Evolutionary conservation across 2,888 invertebrate genomes (phyloP).

Genomic region (Cheiracanthium punctorium): DNA sequence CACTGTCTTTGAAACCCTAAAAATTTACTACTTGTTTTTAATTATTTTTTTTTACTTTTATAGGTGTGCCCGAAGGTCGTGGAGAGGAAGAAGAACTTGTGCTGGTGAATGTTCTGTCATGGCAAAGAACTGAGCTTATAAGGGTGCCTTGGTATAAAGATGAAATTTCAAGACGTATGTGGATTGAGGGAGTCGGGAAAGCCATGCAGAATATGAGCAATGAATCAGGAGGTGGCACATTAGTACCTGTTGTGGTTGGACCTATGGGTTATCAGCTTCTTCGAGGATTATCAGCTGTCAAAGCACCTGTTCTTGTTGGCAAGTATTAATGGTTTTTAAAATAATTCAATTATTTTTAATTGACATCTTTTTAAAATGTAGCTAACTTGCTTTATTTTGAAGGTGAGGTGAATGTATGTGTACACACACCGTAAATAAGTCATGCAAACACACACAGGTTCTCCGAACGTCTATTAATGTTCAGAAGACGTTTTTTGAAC

Average conservation of each 20-base stretch:
- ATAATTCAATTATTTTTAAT: no score
- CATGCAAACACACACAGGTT: no score
- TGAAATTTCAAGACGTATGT: slow-evolving; percentile 67
- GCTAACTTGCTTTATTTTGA: no score
- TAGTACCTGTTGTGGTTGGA: slow-evolving; percentile 63
- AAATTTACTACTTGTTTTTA: no score
- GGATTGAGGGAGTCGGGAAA: slow-evolving; percentile 70
- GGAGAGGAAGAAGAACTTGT: slow-evolving; percentile 69
- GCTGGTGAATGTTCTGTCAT: slow-evolving; percentile 71
- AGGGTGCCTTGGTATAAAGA: slow-evolving; percentile 66
- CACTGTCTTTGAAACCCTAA: no score
- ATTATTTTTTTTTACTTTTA: neutral
- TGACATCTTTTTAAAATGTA: no score
- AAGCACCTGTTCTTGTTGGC: slow-evolving; percentile 61
- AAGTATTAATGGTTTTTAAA: neutral
- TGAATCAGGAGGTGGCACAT: slow-evolving; percentile 64
- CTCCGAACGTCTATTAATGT: no score
- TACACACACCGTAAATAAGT: no score
- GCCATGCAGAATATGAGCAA: slow-evolving; percentile 67
- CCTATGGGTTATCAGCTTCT: slow-evolving; percentile 70
- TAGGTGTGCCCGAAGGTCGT: slow-evolving; percentile 64
- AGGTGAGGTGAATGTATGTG: no score
- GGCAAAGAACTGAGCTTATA: slow-evolving; percentile 71
- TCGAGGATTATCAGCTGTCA: slow-evolving; percentile 61
- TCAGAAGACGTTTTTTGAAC: no score